These are phyloP conservation scores for Esox masquinongy DNA, from an alignment of 2,797 vertebrate species.

Conservation along the genomic window DNA sequence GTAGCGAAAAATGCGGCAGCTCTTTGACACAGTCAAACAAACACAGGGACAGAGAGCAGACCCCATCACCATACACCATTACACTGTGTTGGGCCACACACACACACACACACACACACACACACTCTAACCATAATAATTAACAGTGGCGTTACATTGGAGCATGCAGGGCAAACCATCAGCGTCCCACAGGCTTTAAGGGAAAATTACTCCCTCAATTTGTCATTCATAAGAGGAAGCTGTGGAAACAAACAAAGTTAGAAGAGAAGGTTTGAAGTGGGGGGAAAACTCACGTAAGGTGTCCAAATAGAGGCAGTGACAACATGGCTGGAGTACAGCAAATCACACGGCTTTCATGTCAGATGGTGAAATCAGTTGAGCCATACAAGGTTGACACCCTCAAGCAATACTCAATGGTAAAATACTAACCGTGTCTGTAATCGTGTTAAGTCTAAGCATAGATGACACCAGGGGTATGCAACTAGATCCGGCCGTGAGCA, in stretches of 20 bases:
- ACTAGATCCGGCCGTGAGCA: too few relatives aligned
- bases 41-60: slow-evolving; percentile 70
- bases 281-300: slow-evolving; percentile 51
- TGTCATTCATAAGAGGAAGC: slow-evolving; percentile 53
- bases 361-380: background rate
- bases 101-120: background rate
- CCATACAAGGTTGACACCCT: background rate
- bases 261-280: slow-evolving; percentile 62
- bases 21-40: slow-evolving; percentile 76
- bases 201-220: slow-evolving; percentile 54
- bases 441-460: background rate
- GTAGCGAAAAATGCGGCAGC: slow-evolving; percentile 27
- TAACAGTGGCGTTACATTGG: slow-evolving; percentile 40
- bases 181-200: slow-evolving; percentile 20
- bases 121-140: slow-evolving; percentile 56
- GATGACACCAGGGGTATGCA: too few relatives aligned
- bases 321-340: slow-evolving; percentile 14
- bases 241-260: slow-evolving; percentile 56
- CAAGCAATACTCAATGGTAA: slow-evolving; percentile 6
- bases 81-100: slow-evolving; percentile 18
- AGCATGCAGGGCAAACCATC: slow-evolving; percentile 23
- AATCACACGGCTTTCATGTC: background rate
- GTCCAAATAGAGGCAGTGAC: slow-evolving; percentile 43
- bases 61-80: slow-evolving; percentile 59
- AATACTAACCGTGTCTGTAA: background rate